phyloP scores from a whole-genome alignment of 2,797 vertebrate species.

The Premnoplex brunnescens region DNA sequence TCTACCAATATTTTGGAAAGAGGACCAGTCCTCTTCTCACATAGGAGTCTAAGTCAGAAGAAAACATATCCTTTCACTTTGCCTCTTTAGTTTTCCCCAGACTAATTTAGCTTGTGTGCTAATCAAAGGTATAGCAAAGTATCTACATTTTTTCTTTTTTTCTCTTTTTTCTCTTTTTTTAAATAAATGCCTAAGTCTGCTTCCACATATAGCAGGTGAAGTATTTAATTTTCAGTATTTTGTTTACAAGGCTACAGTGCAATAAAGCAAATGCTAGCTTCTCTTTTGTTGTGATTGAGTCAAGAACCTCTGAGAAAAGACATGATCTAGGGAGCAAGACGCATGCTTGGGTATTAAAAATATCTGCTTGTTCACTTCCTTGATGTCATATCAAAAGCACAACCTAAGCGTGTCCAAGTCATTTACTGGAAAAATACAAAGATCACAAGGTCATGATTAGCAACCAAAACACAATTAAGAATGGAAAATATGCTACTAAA shows the following conservation, averaged over 20 bases:
- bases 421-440: conserved; percentile 2
- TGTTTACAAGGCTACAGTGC: background rate
- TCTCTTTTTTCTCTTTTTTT: background rate
- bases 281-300: background rate
- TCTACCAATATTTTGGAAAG: background rate
- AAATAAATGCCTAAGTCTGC: background rate
- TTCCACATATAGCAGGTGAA: background rate
- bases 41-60: background rate
- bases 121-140: background rate
- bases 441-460: background rate
- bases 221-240: background rate
- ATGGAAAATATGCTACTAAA: background rate
- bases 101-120: background rate
- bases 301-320: background rate
- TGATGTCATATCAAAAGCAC: background rate
- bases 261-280: background rate
- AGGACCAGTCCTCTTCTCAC: background rate
- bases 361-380: background rate
- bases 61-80: background rate
- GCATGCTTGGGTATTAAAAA: background rate
- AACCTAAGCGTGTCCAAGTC: background rate
- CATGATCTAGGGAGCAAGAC: background rate
- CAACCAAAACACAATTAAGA: background rate
- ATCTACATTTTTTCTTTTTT: background rate
- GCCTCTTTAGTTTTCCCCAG: background rate